Conservation (phyloP, 2,797 vertebrate species). For the Pseudochirops cupreus region DNA sequence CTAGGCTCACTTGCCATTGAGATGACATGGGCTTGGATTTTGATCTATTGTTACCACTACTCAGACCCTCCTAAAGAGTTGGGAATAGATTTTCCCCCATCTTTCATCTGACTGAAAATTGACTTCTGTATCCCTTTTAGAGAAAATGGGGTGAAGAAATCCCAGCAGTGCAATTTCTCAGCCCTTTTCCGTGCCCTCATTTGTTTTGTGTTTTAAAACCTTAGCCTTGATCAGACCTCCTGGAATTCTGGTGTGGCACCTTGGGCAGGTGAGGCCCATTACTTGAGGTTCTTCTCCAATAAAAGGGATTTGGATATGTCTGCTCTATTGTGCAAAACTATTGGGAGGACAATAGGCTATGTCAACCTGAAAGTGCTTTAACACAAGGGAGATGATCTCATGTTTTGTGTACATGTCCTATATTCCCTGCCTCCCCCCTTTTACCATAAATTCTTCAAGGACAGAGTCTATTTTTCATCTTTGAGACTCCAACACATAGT, state of each 20-base stretch:
- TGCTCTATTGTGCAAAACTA: background rate
- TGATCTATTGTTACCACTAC: conserved; percentile 7
- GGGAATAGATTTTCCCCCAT: background rate
- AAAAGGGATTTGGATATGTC: background rate
- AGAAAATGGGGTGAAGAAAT: background rate
- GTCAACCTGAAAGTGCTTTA: background rate
- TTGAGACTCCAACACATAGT: background rate
- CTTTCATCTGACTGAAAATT: conserved; percentile 19
- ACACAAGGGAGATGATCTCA: background rate
- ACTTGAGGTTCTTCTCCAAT: background rate
- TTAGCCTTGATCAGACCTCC: background rate
- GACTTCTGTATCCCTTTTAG: background rate
- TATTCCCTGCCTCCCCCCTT: background rate
- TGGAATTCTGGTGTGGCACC: background rate
- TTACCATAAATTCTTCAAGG: background rate
- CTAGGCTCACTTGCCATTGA: conserved; percentile 24
- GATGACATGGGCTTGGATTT: background rate
- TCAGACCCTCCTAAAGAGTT: conserved; percentile 14
- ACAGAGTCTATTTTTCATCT: background rate
- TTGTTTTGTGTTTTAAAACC: background rate
- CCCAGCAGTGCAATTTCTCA: background rate
- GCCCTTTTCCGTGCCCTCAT: background rate
- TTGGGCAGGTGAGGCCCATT: background rate
- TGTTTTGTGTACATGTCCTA: background rate
- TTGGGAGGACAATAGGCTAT: background rate